phyloP scores from a whole-genome alignment of 2,888 invertebrate species.

The Leistus spinibarbis region DNA sequence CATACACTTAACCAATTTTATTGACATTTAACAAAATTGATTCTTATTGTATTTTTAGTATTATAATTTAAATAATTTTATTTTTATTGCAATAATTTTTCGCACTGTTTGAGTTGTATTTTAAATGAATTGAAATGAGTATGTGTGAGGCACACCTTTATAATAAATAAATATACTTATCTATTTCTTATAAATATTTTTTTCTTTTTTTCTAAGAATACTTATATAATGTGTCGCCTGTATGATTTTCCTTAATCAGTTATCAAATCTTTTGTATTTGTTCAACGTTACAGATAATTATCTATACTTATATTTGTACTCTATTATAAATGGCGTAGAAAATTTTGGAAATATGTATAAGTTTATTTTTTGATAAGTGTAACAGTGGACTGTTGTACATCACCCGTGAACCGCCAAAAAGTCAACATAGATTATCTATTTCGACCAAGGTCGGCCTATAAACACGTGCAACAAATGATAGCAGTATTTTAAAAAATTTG shows the following conservation, averaged over 20 bases:
- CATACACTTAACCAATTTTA: no score
- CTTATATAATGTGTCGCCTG: not conserved
- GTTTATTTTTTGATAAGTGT: not conserved
- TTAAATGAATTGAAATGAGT: no score
- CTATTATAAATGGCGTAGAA: not conserved
- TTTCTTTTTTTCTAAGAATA: not conserved
- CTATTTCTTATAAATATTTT: not conserved
- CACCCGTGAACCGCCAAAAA: constrained; percentile 33
- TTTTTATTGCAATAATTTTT: no score
- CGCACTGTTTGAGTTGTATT: no score
- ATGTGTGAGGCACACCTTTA: no score
- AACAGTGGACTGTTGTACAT: not conserved
- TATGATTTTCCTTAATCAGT: not conserved
- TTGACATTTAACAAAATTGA: no score
- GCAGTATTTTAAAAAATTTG: constrained; percentile 29
- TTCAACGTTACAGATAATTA: not conserved
- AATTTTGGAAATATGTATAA: not conserved
- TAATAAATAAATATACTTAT: not conserved
- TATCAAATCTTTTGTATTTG: not conserved
- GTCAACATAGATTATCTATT: constrained; percentile 35
- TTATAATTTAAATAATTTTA: no score
- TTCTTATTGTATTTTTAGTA: no score
- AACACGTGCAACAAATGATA: constrained; percentile 35
- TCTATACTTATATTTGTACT: not conserved
- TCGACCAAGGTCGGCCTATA: constrained; percentile 29